Base-by-base conservation (phyloP, 2,113 vertebrate species). In the Chelonoidis abingdonii region DNA sequence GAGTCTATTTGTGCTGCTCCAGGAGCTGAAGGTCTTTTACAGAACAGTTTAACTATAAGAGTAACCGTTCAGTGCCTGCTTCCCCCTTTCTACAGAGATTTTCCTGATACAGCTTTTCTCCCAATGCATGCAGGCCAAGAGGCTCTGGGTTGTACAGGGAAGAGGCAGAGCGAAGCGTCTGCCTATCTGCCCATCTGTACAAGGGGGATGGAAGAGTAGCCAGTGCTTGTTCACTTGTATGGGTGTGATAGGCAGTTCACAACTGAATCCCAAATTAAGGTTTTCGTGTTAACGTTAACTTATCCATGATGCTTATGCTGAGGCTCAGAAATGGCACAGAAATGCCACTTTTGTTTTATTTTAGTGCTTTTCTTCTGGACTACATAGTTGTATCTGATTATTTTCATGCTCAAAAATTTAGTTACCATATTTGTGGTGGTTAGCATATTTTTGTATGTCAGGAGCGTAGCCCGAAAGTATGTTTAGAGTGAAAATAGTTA, bases 291-390 rank as follows among this genome's bases (percentile, higher is more conserved):
- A 65, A 65, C 14, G 38, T 80, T 89, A 87, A 1, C 35, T 53
- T 76, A 2, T 35, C 17, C 54, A 2, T 56, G 24, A 4, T 5
- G 24, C 5, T 5, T 62, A 1, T 31, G n/a, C 1, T 78, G 35
- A 49, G 84, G 41, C 7, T 25, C 57, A 91, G 84, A 95, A 95
- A 49, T 88, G 3, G 92, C 93, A 22, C 9, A 84, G 24, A 62
- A 31, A 31, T 82, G 21, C 84, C 38, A 84, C 3, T 14, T 65
- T 49, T 69, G 76, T 80, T 84, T 88, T 65, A 85, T 25, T 87
- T 80, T 87, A 85, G 7, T 80, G 11, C 21, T 84, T 88, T 19
- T 47, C 72, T 59, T 17, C 82, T 9, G 54, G 14, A 52, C 29
- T n/a, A 41, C 49, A 9, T 47, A 50, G 56, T 50, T 75, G 80